Base-by-base conservation (phyloP, 2,113 vertebrate species). In the Rattus rattus region DNA sequence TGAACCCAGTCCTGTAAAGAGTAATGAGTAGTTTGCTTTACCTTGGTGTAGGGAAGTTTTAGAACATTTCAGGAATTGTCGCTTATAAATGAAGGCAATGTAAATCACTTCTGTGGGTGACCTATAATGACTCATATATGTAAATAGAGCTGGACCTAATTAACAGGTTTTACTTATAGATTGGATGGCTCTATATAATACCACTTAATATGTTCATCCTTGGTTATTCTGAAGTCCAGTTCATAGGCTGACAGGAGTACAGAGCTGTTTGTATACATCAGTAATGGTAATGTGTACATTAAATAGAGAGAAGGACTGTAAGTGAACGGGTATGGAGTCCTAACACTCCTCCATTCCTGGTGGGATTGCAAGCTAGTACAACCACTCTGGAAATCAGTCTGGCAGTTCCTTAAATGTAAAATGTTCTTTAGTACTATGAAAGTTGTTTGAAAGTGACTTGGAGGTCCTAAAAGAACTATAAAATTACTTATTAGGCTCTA, bases 91-190 rank as follows among this genome's bases (percentile, higher is more conserved):
- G 16, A 91, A 85, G n/a, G 65, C 7, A 92, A 52, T 56, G 47
- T 16, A 75, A 11, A 30, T 81, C 59, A 91, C 12, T 61, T 80
- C 28, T 43, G 5, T 43, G 7, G 65, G 61, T 67, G 88, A 47
- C 28, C 22, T 30, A 63, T 65, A 61, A 36, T 47, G 12, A 89
- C 1, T 69, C 20, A 63, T 39, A 96, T 33, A 12, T 59, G 94
- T 81, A 43, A 70, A 95, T 93, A 13, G 92, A 75, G 49, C 47
- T 89, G n/a, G 92, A 94, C 79, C 77, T 88, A 88, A n/a, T 70
- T 91, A 86, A 1, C 69, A 88, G 20, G 11, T 75, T 88, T 92
- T 70, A 19, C 10, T 92, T 88, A 17, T 16, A 75, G 33, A 11
- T 4, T 77, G 30, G 43, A 59, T 49, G 3, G 36, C 7, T 94